Conservation (phyloP, 2,888 invertebrate species). For the Maniola hyperantus region DNA sequence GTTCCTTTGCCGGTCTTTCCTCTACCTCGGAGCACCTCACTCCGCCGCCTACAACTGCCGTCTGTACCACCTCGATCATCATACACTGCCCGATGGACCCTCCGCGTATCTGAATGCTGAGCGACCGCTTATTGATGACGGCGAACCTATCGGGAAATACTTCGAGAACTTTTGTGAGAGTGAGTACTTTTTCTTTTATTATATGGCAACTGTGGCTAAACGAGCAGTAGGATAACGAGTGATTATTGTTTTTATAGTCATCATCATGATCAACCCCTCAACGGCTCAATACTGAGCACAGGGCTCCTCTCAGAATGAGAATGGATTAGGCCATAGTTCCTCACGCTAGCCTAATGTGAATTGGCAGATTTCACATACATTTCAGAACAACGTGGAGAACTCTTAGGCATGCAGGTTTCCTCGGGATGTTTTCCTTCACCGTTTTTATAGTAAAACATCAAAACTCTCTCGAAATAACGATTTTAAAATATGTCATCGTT, state of each 20-base stretch:
- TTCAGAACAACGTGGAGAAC: too few relatives aligned
- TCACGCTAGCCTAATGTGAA: too few relatives aligned
- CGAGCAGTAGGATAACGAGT: not conserved
- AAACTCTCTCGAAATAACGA: not conserved
- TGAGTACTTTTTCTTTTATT: constrained; percentile 71
- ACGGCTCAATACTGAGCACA: too few relatives aligned
- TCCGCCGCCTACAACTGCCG: constrained; percentile 94
- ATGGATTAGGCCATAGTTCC: too few relatives aligned
- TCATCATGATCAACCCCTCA: too few relatives aligned
- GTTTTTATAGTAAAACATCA: not conserved
- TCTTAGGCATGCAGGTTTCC: too few relatives aligned
- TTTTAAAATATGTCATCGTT: not conserved
- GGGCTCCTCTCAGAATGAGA: too few relatives aligned
- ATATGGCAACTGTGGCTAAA: not conserved
- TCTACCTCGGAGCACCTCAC: constrained; percentile 90
- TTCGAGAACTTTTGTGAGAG: constrained; percentile 96
- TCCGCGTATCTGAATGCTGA: constrained; percentile 95
- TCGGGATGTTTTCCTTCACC: too few relatives aligned
- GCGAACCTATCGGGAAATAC: constrained; percentile 94
- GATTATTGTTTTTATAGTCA: not conserved
- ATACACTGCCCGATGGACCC: constrained; percentile 95
- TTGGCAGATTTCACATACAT: too few relatives aligned
- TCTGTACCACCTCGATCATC: constrained; percentile 95
- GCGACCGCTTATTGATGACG: constrained; percentile 94
- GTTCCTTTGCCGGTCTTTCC: constrained; percentile 94